phyloP scores from a whole-genome alignment of 2,888 invertebrate species.

The Chirona hameri region DNA sequence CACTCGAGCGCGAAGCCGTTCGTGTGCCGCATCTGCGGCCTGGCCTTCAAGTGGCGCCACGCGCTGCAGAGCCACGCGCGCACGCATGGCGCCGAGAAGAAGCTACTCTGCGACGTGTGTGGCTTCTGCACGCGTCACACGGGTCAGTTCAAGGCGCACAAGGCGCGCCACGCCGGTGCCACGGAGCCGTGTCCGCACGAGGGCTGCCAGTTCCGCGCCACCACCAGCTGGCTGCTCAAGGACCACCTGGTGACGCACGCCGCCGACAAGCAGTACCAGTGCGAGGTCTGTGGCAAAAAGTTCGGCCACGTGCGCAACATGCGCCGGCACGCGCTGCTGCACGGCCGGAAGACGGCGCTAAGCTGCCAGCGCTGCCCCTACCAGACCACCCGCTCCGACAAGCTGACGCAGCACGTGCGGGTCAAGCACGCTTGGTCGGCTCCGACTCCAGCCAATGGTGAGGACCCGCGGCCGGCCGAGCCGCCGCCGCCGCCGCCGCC shows the following conservation, averaged over 20 bases:
- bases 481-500: not conserved
- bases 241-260: conserved; percentile 56
- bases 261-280: conserved; percentile 55
- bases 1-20: conserved; percentile 55
- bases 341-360: not conserved
- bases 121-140: conserved; percentile 57
- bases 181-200: conserved; percentile 52
- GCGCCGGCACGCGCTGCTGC: conserved; percentile 51
- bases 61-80: conserved; percentile 56
- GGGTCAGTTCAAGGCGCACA: conserved; percentile 55
- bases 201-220: conserved; percentile 52
- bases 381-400: conserved; percentile 37
- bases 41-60: conserved; percentile 59
- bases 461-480: too few relatives aligned
- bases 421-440: conserved; percentile 32
- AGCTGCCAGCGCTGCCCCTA: conserved; percentile 36
- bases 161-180: conserved; percentile 52
- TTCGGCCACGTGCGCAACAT: conserved; percentile 57
- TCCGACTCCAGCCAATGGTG: not conserved
- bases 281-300: conserved; percentile 56
- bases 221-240: conserved; percentile 55
- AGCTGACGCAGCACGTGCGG: conserved; percentile 35
- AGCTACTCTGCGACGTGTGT: conserved; percentile 57
- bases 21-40: conserved; percentile 52
- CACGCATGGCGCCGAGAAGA: conserved; percentile 52